Percentiles rank a stretch among this genome's conserved stretches.
These are phyloP conservation scores for Busseola fusca DNA, from an alignment of 2,888 invertebrate genomes.

Conservation along the genomic window DNA sequence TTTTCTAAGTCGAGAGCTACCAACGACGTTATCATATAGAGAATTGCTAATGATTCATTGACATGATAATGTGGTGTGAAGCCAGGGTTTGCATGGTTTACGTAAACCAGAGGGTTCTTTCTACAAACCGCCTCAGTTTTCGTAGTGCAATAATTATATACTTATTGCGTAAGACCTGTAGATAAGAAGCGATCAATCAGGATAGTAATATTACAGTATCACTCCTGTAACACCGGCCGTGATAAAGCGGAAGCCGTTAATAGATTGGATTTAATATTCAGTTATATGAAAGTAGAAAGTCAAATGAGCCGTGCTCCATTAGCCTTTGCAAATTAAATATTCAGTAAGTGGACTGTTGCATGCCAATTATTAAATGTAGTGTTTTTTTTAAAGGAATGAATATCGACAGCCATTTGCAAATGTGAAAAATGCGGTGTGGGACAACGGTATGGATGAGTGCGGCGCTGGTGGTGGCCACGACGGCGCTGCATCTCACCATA, in stretches of 20 bases:
- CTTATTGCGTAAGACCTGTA: constrained; percentile 6
- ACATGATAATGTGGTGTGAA: neutral
- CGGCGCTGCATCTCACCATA: constrained; percentile 39
- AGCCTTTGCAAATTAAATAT: constrained; percentile 10
- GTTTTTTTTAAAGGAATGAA: constrained; percentile 46
- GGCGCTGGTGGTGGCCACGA: constrained; percentile 43
- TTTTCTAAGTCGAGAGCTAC: neutral
- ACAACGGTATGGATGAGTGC: constrained; percentile 54
- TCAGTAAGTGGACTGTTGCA: constrained; percentile 1
- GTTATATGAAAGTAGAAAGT: neutral
- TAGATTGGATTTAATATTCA: constrained; percentile 13
- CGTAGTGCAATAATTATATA: neutral
- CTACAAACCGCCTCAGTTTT: neutral
- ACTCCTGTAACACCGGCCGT: neutral
- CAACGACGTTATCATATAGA: neutral
- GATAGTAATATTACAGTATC: constrained; percentile 12
- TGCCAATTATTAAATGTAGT: constrained; percentile 2
- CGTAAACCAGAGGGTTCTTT: neutral
- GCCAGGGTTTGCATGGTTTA: neutral
- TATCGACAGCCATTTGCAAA: constrained; percentile 22
- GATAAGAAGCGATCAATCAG: constrained; percentile 9
- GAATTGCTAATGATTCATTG: neutral
- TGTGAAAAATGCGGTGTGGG: constrained; percentile 66
- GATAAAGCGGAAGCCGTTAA: constrained; percentile 28
- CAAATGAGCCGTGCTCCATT: neutral